Conservation (phyloP, 2,888 invertebrate genomes). For the Allolobophora icterica region DNA sequence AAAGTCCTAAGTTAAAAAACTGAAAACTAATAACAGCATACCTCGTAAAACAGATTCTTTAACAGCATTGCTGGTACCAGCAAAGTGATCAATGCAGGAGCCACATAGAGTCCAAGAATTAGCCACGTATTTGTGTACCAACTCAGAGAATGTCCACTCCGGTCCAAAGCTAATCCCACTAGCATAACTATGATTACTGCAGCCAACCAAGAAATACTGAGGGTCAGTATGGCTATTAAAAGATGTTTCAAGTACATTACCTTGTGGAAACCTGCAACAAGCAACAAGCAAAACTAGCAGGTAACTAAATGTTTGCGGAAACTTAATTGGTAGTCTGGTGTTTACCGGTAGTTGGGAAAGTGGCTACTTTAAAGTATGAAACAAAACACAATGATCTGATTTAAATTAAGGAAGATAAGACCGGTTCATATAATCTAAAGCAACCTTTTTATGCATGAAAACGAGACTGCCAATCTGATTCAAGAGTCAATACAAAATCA, state of each 20-base stretch:
- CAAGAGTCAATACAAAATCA: no score
- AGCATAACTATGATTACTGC: conserved; percentile 69
- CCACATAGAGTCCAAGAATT: conserved; percentile 76
- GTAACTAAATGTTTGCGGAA: neutral
- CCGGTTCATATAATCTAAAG: no score
- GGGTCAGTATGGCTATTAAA: neutral
- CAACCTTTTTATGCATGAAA: no score
- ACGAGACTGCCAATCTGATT: no score
- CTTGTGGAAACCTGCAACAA: conserved; percentile 13
- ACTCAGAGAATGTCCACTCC: conserved; percentile 71
- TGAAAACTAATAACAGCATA: conserved; percentile 13
- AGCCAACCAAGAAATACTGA: conserved; percentile 62
- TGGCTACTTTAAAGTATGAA: neutral
- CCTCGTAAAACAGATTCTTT: conserved; percentile 41
- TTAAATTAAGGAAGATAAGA: no score
- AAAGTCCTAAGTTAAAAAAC: neutral
- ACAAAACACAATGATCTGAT: no score
- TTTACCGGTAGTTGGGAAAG: neutral
- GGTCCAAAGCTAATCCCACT: conserved; percentile 69
- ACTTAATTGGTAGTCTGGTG: no score
- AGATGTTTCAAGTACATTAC: neutral
- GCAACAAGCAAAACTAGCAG: neutral
- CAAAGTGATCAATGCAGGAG: conserved; percentile 69
- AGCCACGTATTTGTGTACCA: conserved; percentile 78
- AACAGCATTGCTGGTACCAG: conserved; percentile 51